These are phyloP conservation scores for Masnerella sp. DNA, from an alignment of 2,888 invertebrate species.

Conservation along the genomic window DNA sequence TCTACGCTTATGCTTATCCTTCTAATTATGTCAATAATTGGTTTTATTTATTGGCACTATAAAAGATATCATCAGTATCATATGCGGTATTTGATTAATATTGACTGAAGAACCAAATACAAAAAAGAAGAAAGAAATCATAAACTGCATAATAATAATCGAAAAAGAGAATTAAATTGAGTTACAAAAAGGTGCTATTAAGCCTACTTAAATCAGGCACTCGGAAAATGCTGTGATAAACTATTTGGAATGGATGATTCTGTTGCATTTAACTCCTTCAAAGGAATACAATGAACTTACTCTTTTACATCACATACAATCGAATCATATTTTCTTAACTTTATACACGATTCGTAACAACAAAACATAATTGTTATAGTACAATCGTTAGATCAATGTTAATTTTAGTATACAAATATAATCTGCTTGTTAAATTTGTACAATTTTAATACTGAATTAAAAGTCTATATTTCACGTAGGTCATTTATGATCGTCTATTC, in stretches of 20 bases:
- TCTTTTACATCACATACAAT: conserved; percentile 11
- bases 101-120: conserved; percentile 29
- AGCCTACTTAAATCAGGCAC: conserved; percentile 11
- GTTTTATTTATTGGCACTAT: conserved; percentile 71
- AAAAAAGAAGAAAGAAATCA: not conserved
- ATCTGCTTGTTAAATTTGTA: no score
- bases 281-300: not conserved
- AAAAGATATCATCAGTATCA: conserved; percentile 73
- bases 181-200: conserved; percentile 3
- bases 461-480: no score
- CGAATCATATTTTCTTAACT: conserved; percentile 11
- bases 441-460: no score
- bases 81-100: conserved; percentile 62
- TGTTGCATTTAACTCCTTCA: not conserved
- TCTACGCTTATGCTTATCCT: conserved; percentile 70
- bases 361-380: no score
- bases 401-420: no score
- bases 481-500: no score
- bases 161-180: conserved; percentile 12
- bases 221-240: conserved; percentile 34
- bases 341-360: conserved; percentile 8
- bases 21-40: conserved; percentile 68
- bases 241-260: not conserved
- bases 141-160: not conserved
- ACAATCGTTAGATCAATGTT: no score